Percentiles rank a stretch among this genome's conserved stretches.
phyloP scores from a whole-genome alignment of 2,113 vertebrate species.

The Synodontis membranacea region DNA sequence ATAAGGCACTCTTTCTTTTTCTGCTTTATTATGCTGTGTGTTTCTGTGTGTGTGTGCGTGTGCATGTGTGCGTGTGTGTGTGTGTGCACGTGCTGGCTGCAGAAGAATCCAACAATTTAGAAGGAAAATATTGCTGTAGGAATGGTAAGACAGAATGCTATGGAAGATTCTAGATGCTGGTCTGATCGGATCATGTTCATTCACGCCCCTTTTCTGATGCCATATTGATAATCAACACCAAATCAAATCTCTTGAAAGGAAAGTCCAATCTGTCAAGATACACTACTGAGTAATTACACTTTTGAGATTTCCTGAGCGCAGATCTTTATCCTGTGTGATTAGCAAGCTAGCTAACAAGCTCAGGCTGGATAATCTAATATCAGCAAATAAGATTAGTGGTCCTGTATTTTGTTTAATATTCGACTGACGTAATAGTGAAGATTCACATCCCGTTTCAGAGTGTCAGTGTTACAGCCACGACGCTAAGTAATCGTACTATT shows the following conservation, averaged over 20 bases:
- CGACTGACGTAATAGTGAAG: neutral
- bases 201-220: neutral
- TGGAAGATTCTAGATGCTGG: neutral
- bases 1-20: constrained; percentile 26
- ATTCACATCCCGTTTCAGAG: neutral
- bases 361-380: neutral
- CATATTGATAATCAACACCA: neutral
- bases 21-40: constrained; percentile 18
- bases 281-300: neutral
- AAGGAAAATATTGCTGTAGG: constrained; percentile 9
- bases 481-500: neutral
- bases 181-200: neutral
- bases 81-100: neutral
- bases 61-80: neutral
- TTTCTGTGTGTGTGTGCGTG: constrained; percentile 7
- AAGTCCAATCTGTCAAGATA: neutral
- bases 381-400: neutral
- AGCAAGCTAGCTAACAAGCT: neutral
- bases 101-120: neutral
- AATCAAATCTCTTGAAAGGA: neutral
- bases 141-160: neutral
- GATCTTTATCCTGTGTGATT: neutral
- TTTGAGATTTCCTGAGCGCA: neutral
- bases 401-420: neutral
- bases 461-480: neutral